Percentiles rank a stretch among this genome's conserved stretches.
Evolutionary conservation across 2,113 vertebrate genomes (phyloP).

Genomic region (Alaudala cheleensis): DNA sequence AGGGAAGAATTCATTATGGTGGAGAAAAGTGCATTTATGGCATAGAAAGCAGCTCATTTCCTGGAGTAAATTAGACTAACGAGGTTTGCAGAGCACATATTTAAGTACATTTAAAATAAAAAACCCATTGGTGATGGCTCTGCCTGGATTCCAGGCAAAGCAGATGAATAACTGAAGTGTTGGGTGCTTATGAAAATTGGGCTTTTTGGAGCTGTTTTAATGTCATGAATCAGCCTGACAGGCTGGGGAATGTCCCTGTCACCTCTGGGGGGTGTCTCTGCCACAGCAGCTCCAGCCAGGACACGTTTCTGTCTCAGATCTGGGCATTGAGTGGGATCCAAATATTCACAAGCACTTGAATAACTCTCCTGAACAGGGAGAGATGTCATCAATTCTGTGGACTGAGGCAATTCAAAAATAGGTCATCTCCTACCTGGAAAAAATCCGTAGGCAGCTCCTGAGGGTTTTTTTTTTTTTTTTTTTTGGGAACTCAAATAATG

Average conservation of each 20-base stretch:
- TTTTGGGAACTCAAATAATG: not conserved
- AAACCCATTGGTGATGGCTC: slow-evolving; percentile 32
- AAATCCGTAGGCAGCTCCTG: not conserved
- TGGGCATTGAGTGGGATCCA: not conserved
- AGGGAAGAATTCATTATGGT: slow-evolving; percentile 52
- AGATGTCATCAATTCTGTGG: not conserved
- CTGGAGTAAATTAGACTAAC: slow-evolving; percentile 74
- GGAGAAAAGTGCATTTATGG: slow-evolving; percentile 62
- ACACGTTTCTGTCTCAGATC: not conserved
- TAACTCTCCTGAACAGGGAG: not conserved
- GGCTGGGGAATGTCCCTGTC: not conserved
- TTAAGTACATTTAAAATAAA: slow-evolving; percentile 42
- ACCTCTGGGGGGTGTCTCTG: accelerated
- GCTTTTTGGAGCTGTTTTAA: not conserved
- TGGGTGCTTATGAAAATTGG: not conserved
- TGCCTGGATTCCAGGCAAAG: slow-evolving; percentile 14
- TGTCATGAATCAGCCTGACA: not conserved
- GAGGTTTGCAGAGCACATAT: slow-evolving; percentile 60
- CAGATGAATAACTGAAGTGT: slow-evolving; percentile 52
- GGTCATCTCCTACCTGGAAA: not conserved
- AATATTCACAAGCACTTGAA: not conserved
- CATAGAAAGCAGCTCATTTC: slow-evolving; percentile 71
- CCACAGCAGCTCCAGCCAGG: not conserved
- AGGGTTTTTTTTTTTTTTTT: not conserved
- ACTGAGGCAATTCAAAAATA: slow-evolving; percentile 18